Evolutionary conservation across 2,888 invertebrate genomes (phyloP).

Genomic region (Drosophila rellima): DNA sequence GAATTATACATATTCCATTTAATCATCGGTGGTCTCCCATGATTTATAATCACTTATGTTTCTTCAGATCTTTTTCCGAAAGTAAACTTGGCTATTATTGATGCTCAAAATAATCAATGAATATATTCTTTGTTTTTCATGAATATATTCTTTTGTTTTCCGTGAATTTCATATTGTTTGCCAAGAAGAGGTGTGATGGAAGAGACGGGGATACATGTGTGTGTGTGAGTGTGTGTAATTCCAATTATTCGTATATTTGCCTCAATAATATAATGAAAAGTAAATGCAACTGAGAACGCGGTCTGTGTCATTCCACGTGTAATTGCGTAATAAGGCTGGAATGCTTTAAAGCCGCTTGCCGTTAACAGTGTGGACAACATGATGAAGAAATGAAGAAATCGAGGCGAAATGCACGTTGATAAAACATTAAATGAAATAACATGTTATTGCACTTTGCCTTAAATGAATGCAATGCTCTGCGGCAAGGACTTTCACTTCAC

Average conservation of each 20-base stretch:
- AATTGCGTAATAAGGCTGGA: conserved; percentile 72
- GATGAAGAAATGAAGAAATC: conserved; percentile 12
- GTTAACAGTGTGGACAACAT: conserved; percentile 47
- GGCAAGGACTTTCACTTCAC: conserved; percentile 6
- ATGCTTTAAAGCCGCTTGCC: conserved; percentile 71
- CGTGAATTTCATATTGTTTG: conserved; percentile 7
- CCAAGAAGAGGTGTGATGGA: neutral
- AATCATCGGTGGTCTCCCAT: too few relatives aligned
- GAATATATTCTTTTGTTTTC: conserved; percentile 18
- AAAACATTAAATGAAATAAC: conserved; percentile 65
- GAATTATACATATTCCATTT: too few relatives aligned
- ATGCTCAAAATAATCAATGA: conserved; percentile 1
- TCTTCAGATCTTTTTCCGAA: neutral
- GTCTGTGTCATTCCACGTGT: conserved; percentile 55
- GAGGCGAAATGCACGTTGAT: conserved; percentile 28
- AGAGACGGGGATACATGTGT: neutral
- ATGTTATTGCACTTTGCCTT: conserved; percentile 76
- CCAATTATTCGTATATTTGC: conserved; percentile 60
- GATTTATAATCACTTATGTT: neutral
- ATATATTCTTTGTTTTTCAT: conserved; percentile 18
- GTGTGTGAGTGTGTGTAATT: conserved; percentile 36
- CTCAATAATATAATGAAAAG: conserved; percentile 54
- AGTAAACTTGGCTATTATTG: conserved; percentile 1
- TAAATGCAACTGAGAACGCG: conserved; percentile 40
- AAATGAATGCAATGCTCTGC: conserved; percentile 54